phyloP scores from a whole-genome alignment of 2,888 invertebrate species.

The Drosophila birchii region DNA sequence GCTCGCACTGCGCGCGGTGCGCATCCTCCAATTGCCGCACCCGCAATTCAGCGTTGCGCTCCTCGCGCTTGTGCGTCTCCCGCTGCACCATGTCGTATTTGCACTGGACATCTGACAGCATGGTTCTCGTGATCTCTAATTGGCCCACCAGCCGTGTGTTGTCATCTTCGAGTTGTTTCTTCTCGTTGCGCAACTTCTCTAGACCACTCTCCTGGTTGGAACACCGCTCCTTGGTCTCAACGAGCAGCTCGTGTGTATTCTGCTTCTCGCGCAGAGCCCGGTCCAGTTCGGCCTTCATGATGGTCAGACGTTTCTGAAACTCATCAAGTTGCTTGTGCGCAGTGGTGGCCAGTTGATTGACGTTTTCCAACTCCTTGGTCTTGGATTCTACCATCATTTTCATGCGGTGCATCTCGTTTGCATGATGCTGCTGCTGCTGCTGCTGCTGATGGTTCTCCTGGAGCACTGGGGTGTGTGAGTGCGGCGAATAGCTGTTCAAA shows the following conservation, averaged over 20 bases:
- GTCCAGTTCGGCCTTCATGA: slow-evolving; percentile 87
- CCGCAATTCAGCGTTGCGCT: slow-evolving; percentile 80
- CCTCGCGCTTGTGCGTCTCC: slow-evolving; percentile 78
- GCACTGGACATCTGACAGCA: slow-evolving; percentile 85
- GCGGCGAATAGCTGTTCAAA: slow-evolving; percentile 20
- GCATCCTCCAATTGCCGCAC: slow-evolving; percentile 85
- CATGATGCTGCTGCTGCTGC: slow-evolving; percentile 23
- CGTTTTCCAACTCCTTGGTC: slow-evolving; percentile 83
- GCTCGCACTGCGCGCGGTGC: slow-evolving; percentile 85
- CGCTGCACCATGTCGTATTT: slow-evolving; percentile 84
- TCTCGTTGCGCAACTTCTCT: slow-evolving; percentile 82
- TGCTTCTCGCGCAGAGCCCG: slow-evolving; percentile 87
- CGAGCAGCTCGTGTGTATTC: slow-evolving; percentile 88
- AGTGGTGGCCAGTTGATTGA: slow-evolving; percentile 82
- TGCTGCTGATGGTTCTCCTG: slow-evolving; percentile 25
- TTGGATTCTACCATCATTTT: slow-evolving; percentile 85
- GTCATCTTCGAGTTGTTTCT: slow-evolving; percentile 83
- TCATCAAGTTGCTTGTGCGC: slow-evolving; percentile 82
- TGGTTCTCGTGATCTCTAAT: slow-evolving; percentile 86
- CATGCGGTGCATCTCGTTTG: slow-evolving; percentile 71
- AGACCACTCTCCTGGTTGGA: slow-evolving; percentile 82
- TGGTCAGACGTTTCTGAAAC: slow-evolving; percentile 86
- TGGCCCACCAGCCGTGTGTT: slow-evolving; percentile 86
- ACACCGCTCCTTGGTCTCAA: slow-evolving; percentile 83
- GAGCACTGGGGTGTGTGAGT: slow-evolving; percentile 9